These are phyloP conservation scores for Acromyrmex charruanus DNA, from an alignment of 1,140 invertebrate genomes.

Conservation along the genomic window DNA sequence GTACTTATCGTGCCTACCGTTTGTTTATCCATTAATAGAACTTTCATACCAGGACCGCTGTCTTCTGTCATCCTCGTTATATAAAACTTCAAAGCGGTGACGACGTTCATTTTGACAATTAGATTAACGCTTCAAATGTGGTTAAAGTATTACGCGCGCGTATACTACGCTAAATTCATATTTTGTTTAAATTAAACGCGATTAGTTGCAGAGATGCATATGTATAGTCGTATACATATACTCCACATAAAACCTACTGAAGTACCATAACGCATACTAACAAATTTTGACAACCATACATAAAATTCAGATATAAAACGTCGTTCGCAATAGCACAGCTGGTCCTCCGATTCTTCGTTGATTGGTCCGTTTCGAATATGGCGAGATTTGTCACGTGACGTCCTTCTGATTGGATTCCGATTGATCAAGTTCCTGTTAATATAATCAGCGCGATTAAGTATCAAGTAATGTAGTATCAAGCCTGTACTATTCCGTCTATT, in stretches of 20 bases:
- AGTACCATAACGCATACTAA: background rate
- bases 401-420: background rate
- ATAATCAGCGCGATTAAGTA: background rate
- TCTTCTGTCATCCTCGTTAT: conserved; percentile 99
- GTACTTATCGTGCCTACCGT: conserved; percentile 91
- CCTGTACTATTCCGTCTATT: no score
- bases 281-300: conserved; percentile 9
- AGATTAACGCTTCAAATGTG: background rate
- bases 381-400: background rate
- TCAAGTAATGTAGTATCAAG: no score
- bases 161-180: conserved; percentile 17
- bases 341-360: background rate
- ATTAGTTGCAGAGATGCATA: background rate
- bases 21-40: conserved; percentile 99
- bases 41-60: conserved; percentile 99
- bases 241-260: background rate
- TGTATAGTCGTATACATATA: background rate
- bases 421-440: background rate
- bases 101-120: conserved; percentile 93
- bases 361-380: background rate
- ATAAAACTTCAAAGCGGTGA: conserved; percentile 97
- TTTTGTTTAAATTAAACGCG: background rate
- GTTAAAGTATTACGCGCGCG: background rate
- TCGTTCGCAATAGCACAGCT: background rate
- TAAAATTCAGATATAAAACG: background rate